phyloP scores from a whole-genome alignment of 2,797 vertebrate genomes.

The Cottoperca gobio region DNA sequence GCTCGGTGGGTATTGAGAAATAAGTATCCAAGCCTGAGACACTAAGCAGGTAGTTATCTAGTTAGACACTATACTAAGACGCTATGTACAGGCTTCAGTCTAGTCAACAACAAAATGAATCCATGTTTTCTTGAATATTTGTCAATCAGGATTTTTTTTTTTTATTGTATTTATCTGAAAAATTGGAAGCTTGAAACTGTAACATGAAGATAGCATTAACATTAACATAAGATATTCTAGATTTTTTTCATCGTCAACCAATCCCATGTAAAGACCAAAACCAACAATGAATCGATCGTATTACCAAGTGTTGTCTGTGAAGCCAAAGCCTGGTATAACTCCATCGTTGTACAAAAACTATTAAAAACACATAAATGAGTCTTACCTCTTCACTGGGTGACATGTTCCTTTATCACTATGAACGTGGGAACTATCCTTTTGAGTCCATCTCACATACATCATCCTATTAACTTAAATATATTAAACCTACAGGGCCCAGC shows the following conservation, averaged over 20 bases:
- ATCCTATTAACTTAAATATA: not conserved
- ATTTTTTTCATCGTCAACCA: not conserved
- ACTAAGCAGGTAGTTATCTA: slow-evolving; percentile 3
- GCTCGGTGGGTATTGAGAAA: slow-evolving; percentile 20
- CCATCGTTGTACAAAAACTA: not conserved
- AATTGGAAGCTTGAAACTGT: not conserved
- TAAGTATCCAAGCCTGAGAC: slow-evolving; percentile 25
- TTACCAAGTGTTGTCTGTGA: too few relatives aligned
- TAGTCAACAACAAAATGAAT: not conserved
- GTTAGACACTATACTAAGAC: not conserved
- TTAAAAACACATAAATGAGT: not conserved
- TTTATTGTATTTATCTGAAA: too few relatives aligned
- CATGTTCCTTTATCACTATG: not conserved
- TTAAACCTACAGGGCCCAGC: too few relatives aligned
- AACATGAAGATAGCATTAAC: not conserved
- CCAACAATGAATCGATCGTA: too few relatives aligned
- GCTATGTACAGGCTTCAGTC: not conserved
- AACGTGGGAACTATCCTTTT: not conserved
- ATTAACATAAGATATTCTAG: not conserved
- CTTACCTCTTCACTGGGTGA: not conserved
- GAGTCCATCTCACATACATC: not conserved
- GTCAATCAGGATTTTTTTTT: not conserved
- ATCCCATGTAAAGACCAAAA: not conserved
- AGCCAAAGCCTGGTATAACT: not conserved
- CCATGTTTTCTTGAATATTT: not conserved